Evolutionary conservation across 92 coral and sea anemone species (phyloP).

Genomic region (Zoanthus solanderi): DNA sequence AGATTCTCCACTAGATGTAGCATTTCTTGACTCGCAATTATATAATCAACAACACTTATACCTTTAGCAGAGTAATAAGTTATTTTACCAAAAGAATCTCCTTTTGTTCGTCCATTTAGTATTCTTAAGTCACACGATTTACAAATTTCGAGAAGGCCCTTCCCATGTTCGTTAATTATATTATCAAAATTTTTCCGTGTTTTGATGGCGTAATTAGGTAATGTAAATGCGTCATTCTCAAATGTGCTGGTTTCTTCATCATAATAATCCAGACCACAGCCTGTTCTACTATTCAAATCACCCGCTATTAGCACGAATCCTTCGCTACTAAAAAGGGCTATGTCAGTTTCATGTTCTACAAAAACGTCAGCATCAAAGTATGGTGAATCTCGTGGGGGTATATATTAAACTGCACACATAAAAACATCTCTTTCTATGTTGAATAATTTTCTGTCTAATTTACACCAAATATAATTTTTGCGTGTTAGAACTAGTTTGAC

Average conservation of each 20-base stretch:
- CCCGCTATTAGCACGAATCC: constrained; percentile 14
- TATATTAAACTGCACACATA: constrained; percentile 37
- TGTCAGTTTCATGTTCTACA: constrained; percentile 20
- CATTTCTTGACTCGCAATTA: constrained; percentile 53
- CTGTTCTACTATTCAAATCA: constrained; percentile 50
- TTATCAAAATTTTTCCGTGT: constrained; percentile 45
- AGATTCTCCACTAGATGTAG: constrained; percentile 1
- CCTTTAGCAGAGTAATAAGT: constrained; percentile 52
- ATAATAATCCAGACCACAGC: constrained; percentile 13
- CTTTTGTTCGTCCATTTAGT: constrained; percentile 55
- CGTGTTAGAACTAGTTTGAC: neutral
- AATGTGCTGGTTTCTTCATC: neutral
- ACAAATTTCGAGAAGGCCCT: constrained; percentile 43
- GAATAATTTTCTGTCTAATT: constrained; percentile 28
- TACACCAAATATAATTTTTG: constrained; percentile 36
- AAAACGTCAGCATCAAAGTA: constrained; percentile 46
- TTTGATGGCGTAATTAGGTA: neutral
- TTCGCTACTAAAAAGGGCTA: neutral
- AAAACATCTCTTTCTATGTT: constrained; percentile 27
- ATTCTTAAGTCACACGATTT: constrained; percentile 49
- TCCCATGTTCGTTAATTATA: constrained; percentile 44
- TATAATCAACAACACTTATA: constrained; percentile 30
- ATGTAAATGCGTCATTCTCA: neutral
- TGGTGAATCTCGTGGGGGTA: constrained; percentile 36
- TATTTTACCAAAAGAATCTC: constrained; percentile 51